Conservation (phyloP, 1,140 invertebrate genomes). For the Globodera rostochiensis region DNA sequence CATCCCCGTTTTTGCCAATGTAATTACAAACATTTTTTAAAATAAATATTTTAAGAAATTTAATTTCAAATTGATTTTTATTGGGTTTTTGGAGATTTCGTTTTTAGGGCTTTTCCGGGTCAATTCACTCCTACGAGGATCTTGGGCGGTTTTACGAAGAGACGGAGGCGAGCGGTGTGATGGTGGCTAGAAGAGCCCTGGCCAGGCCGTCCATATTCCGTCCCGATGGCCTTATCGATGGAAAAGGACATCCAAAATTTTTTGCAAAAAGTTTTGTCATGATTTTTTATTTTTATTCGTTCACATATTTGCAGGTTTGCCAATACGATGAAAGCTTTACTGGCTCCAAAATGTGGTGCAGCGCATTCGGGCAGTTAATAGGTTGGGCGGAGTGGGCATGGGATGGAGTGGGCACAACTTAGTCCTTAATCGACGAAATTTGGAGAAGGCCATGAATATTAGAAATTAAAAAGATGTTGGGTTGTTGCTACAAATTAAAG, state of each 20-base stretch:
- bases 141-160: slow-evolving; percentile 78
- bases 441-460: too few species aligned
- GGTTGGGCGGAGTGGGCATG: slow-evolving; percentile 42
- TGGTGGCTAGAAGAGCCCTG: slow-evolving; percentile 89
- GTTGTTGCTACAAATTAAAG: too few species aligned
- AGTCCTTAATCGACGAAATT: too few species aligned
- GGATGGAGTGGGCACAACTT: too few species aligned
- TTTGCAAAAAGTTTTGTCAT: slow-evolving; percentile 68
- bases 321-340: slow-evolving; percentile 67
- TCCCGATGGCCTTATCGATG: slow-evolving; percentile 72
- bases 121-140: slow-evolving; percentile 76
- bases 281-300: slow-evolving; percentile 30
- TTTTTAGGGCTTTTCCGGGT: slow-evolving; percentile 79
- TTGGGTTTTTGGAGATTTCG: slow-evolving; percentile 70
- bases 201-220: slow-evolving; percentile 91
- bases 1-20: slow-evolving; percentile 96
- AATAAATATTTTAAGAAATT: slow-evolving; percentile 14
- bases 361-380: slow-evolving; percentile 67
- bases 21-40: slow-evolving; percentile 39
- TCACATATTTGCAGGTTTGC: slow-evolving; percentile 59
- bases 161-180: slow-evolving; percentile 85
- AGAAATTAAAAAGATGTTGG: too few species aligned
- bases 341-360: slow-evolving; percentile 69
- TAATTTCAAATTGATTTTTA: slow-evolving; percentile 30
- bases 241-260: slow-evolving; percentile 78